Evolutionary conservation across 2,888 invertebrate species (phyloP).

Genomic region (Orthosia gracilis): DNA sequence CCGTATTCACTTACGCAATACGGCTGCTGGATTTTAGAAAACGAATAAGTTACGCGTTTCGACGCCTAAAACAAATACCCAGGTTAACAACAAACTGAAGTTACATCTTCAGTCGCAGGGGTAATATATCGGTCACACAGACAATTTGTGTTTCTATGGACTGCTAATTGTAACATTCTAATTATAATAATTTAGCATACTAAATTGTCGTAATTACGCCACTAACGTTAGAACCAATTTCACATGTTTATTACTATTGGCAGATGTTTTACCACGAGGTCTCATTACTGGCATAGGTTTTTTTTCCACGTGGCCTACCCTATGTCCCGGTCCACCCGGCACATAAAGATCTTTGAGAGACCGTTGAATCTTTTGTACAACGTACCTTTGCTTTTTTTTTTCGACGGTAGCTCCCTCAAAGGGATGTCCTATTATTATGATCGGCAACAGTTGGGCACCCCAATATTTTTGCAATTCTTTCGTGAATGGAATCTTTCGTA

Average conservation of each 20-base stretch:
- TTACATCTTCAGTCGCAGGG: too few species aligned
- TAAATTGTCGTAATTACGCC: slow-evolving; percentile 10
- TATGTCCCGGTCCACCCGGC: slow-evolving; percentile 6
- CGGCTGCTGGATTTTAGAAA: too few species aligned
- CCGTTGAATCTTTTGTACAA: slow-evolving; percentile 38
- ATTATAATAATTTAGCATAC: slow-evolving; percentile 7
- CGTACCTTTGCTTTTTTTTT: slow-evolving; percentile 11
- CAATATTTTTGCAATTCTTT: neutral
- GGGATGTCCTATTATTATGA: slow-evolving; percentile 11
- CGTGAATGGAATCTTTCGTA: neutral
- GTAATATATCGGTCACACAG: neutral
- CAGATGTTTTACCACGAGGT: neutral
- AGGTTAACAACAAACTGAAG: too few species aligned
- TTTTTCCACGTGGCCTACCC: slow-evolving; percentile 20
- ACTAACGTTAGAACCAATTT: neutral
- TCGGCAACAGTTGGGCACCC: slow-evolving; percentile 4
- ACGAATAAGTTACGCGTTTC: neutral
- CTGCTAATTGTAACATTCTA: slow-evolving; percentile 8
- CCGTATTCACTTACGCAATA: too few species aligned
- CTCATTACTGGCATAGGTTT: neutral
- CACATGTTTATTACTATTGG: neutral
- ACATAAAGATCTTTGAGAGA: slow-evolving; percentile 16
- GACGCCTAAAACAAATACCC: neutral
- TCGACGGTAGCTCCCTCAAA: neutral
- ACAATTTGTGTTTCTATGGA: neutral